Conservation (phyloP, 2,888 invertebrate genomes). For the Brachypterus glaber region DNA sequence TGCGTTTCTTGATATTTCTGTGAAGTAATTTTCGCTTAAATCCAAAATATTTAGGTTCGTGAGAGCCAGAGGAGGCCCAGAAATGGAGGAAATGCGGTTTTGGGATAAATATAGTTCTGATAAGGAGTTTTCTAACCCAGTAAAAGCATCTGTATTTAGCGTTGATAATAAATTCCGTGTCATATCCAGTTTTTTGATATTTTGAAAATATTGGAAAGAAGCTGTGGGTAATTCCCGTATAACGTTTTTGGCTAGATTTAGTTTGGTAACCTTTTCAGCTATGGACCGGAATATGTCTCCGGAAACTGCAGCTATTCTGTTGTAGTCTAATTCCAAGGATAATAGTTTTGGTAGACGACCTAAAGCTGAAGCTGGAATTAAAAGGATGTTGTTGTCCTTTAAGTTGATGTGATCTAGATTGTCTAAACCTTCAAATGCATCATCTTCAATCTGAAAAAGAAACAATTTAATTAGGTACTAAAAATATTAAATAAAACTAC, state of each 20-base stretch:
- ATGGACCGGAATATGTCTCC: conserved; percentile 66
- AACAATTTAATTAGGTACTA: conserved; percentile 4
- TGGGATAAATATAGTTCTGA: conserved; percentile 62
- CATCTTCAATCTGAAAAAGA: conserved; percentile 68
- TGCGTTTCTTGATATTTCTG: conserved; percentile 58
- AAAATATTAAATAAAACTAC: conserved; percentile 5
- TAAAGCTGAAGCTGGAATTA: conserved; percentile 75
- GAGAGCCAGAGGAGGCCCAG: conserved; percentile 54
- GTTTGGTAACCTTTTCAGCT: conserved; percentile 55
- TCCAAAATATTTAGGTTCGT: conserved; percentile 60
- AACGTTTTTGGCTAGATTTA: conserved; percentile 74
- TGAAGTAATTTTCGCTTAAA: conserved; percentile 69
- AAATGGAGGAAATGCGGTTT: conserved; percentile 61
- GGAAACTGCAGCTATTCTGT: conserved; percentile 77
- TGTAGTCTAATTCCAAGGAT: conserved; percentile 71
- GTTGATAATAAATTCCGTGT: conserved; percentile 69
- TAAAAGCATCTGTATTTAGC: conserved; percentile 64
- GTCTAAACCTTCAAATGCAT: conserved; percentile 73
- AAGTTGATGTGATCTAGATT: conserved; percentile 67
- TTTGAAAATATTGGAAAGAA: conserved; percentile 70
- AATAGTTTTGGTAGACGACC: conserved; percentile 66
- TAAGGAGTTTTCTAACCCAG: conserved; percentile 64
- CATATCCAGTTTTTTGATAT: conserved; percentile 61
- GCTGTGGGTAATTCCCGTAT: conserved; percentile 75
- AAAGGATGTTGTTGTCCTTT: conserved; percentile 78